Evolutionary conservation across 1,140 invertebrate genomes (phyloP), one percentile per base, ranked within the genome.

Genomic region (Chionoecetes opilio): DNA sequence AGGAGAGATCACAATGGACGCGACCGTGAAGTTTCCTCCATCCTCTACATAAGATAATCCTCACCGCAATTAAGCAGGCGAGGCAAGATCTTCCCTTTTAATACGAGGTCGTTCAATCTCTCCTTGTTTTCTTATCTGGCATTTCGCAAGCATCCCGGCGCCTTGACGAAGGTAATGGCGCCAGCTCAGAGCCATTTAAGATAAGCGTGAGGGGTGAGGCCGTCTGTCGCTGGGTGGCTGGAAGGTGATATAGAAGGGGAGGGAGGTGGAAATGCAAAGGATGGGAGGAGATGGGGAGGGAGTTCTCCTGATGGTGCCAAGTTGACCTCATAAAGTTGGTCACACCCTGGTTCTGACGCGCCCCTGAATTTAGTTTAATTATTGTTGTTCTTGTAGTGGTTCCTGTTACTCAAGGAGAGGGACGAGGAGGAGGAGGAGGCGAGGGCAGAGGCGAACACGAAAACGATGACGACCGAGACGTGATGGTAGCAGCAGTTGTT

Each of bases 131-230:
- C 63, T 75, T 75, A 75, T 75, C 63, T n/a, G 63, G 63, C 63
- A n/a, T 75, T n/a, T 75, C 63, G 11, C 63, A 75, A 75, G 63
- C 63, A 75, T 21, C 63, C 63, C 63, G 63, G 63, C 21, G 63
- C 11, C 63, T 5, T 75, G 63, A 75, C 63, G 63, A 21, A 75
- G 63, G 63, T 75, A 75, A 75, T 75, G 63, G 63, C 21, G 63
- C 63, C n/a, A n/a, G 63, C 63, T n/a, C 63, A 21, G 63, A n/a
- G n/a, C 63, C 63, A 75, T 75, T 75, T 75, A 75, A 75, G 63
- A 75, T 75, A 75, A 75, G 63, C 21, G 63, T 75, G 63, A 75
- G n/a, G 63, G 63, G 63, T 75, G 63, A 75, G 63, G 63, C 63
- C 63, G 63, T 75, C 63, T 75, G 63, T 75, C 63, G 63, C 63